Base-by-base conservation (phyloP, 2,113 vertebrate genomes). In the Peromyscus maniculatus region DNA sequence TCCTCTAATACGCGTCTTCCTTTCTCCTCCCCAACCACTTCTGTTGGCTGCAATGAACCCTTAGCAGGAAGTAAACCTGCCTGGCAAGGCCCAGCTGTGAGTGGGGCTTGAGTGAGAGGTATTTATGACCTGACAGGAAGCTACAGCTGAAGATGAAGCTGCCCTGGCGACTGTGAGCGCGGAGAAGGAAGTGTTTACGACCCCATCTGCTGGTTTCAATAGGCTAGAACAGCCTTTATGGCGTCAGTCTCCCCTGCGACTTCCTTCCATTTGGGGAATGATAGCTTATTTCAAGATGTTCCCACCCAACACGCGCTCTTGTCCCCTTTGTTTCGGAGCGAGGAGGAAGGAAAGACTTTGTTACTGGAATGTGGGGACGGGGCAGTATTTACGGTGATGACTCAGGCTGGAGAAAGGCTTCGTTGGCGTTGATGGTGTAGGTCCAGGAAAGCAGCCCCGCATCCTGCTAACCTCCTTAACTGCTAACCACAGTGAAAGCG, bases 121-220 rank as follows among this genome's bases (percentile, higher is more conserved):
- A 98, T 99, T 99, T 99, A 98, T 98, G 98, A 91, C 98, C 98
- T 97, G 98, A 97, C 98, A 98, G 98, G 94, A 82, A 98, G 98
- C 98, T 98, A 96, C 98, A 98, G 98, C 97, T 97, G 82, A 98
- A 98, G 98, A 98, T 97, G 98, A 95, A 98, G 98, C 98, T 97
- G 98, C 98, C 98, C 98, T 96, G 28, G 96, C 97, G 98, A 97
- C 98, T 98, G 97, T 97, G 93, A 97, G 98, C 43, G 97, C 93
- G 97, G 98, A 96, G 98, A 98, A 98, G 98, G 98, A 99, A 99
- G 93, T 97, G 96, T 98, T 98, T 99, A 98, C 97, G 90, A 97
- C 98, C 98, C 98, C 95, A 98, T 98, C 98, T 99, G 98, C 98
- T 98, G 97, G 98, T 98, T 98, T 98, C 98, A 98, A 96, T 98